Conservation (phyloP, 2,888 invertebrate genomes). For the Spatulosminthurus flaviceps region DNA sequence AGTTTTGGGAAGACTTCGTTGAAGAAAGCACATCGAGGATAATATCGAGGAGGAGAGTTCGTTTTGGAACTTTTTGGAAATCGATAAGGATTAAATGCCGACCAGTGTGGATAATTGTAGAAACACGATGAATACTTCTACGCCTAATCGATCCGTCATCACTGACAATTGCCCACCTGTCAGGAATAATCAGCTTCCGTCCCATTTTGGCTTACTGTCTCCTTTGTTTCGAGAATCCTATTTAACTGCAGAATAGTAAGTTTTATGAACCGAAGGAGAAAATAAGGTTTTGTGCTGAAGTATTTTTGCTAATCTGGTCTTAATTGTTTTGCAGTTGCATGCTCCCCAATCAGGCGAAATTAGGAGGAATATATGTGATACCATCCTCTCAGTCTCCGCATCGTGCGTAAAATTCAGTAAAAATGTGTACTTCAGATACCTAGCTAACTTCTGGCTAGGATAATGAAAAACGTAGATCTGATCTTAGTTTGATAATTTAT, state of each 20-base stretch:
- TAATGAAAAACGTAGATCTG: no score
- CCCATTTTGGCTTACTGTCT: conserved; percentile 24
- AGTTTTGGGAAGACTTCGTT: no score
- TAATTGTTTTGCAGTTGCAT: conserved; percentile 40
- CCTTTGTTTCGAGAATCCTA: conserved; percentile 53
- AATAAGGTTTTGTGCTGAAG: no score
- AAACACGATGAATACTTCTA: conserved; percentile 32
- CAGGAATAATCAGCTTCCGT: conserved; percentile 40
- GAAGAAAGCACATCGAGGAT: no score
- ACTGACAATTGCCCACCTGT: conserved; percentile 23
- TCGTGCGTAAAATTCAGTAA: conserved; percentile 73
- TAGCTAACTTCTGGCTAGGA: no score
- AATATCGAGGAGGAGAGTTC: no score
- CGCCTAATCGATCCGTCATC: conserved; percentile 36
- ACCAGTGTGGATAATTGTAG: neutral
- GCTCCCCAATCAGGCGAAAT: conserved; percentile 41
- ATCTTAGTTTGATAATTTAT: conserved; percentile 20
- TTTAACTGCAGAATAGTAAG: conserved; percentile 54
- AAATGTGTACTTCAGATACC: no score
- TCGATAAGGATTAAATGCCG: conserved; percentile 10
- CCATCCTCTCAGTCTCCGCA: conserved; percentile 86
- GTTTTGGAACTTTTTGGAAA: neutral
- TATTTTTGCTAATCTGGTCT: no score
- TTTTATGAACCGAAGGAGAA: neutral
- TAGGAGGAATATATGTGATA: conserved; percentile 85